Evolutionary conservation across 2,888 invertebrate genomes (phyloP), one percentile per base, ranked within the genome.

Genomic region (Ennomos fuscantarius): DNA sequence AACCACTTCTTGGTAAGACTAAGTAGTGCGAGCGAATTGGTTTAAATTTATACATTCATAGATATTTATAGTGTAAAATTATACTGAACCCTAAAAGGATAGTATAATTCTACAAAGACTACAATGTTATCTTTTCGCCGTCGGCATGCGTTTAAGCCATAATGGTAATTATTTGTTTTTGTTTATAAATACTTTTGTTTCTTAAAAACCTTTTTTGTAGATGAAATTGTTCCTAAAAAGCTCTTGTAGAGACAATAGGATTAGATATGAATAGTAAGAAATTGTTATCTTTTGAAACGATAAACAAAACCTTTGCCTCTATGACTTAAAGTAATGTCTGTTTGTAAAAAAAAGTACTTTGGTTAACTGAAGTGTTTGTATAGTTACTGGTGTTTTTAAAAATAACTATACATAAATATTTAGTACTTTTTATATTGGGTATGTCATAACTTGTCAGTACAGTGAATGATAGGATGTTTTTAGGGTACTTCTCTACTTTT

Each of bases 101-200:
- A 45, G 40, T n/a, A 6, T 13, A 24, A 45, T 46, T 46, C 46
- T 42, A 15, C 33, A 41, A 24, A 55, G 24, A 84, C 85, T 85
- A 87, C 86, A 87, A 87, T 88, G 84, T 84, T 88, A 89, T 89
- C 89, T 89, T 89, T n/a, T 40, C 66, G 76, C 78, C 79, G 89
- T 89, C 87, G 79, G 81, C 87, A 84, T 87, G 89, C 82, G 88
- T 77, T 68, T 42, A 44, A 57, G 62, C 64, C 65, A 66, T 67
- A 72, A 50, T 40, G 49, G 32, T 35, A 24, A 72, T 74, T 66
- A 73, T 73, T 70, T 78, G 78, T 86, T 82, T 73, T 70, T 78
- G 78, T 86, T 82, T 81, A 80, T 69, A 65, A 76, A 78, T 74
- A 65, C 66, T 60, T 56, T 66, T 63, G 61, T 63, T 34, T 46